Percentiles rank a stretch among this genome's conserved stretches.
Conservation (phyloP, 1,140 invertebrate genomes). For the Rhyzopertha dominica region DNA sequence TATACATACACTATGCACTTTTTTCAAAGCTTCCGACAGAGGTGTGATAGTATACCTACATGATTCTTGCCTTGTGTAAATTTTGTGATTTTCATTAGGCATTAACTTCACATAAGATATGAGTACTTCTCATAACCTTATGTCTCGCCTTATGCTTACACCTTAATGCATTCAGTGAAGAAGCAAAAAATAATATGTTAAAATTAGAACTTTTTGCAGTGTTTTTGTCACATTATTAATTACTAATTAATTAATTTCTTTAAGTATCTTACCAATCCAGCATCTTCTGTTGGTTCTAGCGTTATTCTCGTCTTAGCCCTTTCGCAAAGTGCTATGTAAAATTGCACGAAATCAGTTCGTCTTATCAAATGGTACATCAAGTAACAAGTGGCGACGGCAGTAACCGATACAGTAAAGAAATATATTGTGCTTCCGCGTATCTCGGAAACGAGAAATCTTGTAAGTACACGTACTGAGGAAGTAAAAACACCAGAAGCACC, state of each 20-base stretch:
- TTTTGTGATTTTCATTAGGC: no score
- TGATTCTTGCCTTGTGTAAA: no score
- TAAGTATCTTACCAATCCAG: slow-evolving; percentile 56
- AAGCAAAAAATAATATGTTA: no score
- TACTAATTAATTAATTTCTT: slow-evolving; percentile 2
- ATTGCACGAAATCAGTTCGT: slow-evolving; percentile 75
- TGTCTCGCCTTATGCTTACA: no score
- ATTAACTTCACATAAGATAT: no score
- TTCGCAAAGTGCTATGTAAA: slow-evolving; percentile 70
- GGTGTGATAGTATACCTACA: no score
- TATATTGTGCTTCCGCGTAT: slow-evolving; percentile 74
- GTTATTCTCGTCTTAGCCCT: slow-evolving; percentile 67
- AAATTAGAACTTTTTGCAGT: no score
- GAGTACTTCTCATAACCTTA: no score
- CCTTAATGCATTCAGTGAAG: no score
- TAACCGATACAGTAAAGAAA: slow-evolving; percentile 76
- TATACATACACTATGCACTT: no score
- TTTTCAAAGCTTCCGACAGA: no score
- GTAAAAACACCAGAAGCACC: slow-evolving; percentile 82
- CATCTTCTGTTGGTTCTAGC: slow-evolving; percentile 73
- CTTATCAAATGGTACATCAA: slow-evolving; percentile 70
- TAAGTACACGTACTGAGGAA: slow-evolving; percentile 75
- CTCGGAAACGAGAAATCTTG: slow-evolving; percentile 70
- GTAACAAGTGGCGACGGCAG: slow-evolving; percentile 69
- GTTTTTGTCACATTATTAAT: no score